Evolutionary conservation across 1,140 invertebrate genomes (phyloP).

Genomic region (Trichonephila inaurata): DNA sequence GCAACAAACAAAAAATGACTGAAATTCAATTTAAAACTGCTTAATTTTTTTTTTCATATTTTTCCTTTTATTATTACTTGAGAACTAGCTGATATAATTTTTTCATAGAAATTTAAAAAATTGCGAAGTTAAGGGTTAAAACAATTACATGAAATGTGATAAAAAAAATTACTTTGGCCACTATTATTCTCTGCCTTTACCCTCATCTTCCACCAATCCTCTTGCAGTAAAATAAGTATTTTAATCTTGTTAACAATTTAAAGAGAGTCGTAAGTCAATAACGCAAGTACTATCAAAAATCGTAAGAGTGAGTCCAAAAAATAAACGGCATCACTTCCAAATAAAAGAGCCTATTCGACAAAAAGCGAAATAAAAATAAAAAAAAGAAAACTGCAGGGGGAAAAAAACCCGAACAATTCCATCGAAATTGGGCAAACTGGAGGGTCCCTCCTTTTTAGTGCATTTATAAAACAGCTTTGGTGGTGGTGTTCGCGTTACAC

Average conservation of each 20-base stretch:
- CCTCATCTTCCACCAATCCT: neutral
- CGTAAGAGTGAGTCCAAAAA: neutral
- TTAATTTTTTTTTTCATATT: too few relatives aligned
- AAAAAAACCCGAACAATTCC: slow-evolving; percentile 58
- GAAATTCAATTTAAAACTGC: too few relatives aligned
- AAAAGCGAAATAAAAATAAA: slow-evolving; percentile 26
- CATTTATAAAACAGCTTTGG: slow-evolving; percentile 76
- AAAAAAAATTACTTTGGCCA: too few relatives aligned
- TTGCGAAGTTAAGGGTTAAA: too few relatives aligned
- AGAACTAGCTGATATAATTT: too few relatives aligned
- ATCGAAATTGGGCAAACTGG: slow-evolving; percentile 70
- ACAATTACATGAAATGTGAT: too few relatives aligned
- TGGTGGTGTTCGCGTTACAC: slow-evolving; percentile 75
- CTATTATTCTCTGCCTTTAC: neutral
- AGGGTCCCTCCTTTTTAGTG: slow-evolving; percentile 67
- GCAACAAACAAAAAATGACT: too few relatives aligned
- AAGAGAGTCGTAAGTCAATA: slow-evolving; percentile 16
- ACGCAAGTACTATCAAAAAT: neutral
- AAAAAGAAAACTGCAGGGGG: neutral
- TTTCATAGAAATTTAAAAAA: too few relatives aligned
- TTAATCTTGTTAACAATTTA: neutral
- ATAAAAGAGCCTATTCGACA: slow-evolving; percentile 24
- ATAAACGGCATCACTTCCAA: slow-evolving; percentile 25
- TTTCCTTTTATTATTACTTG: too few relatives aligned
- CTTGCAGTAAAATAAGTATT: neutral